phyloP scores from a whole-genome alignment of 2,797 vertebrate genomes.

The Poeciliopsis presidionis region DNA sequence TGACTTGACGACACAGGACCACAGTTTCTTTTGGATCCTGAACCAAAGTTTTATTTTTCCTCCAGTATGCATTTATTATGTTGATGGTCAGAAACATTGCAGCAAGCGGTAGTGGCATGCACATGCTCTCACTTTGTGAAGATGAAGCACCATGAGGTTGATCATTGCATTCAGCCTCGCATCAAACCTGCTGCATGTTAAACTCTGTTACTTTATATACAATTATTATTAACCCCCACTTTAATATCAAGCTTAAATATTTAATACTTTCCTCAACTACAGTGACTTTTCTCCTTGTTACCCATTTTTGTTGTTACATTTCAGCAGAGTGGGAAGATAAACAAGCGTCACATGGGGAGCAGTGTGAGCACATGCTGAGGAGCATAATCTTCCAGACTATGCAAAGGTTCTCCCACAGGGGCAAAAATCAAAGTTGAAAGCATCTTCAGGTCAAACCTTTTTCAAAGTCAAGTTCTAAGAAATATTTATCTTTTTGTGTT shows the following conservation, averaged over 20 bases:
- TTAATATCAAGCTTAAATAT: constrained; percentile 22
- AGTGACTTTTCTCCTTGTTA: background rate
- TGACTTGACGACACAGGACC: constrained; percentile 66
- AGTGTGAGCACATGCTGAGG: constrained; percentile 43
- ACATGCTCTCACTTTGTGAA: constrained; percentile 21
- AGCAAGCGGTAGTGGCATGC: constrained; percentile 46
- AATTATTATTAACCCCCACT: constrained; percentile 9
- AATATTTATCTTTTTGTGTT: background rate
- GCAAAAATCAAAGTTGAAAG: background rate
- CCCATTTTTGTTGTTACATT: constrained; percentile 15
- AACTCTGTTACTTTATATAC: constrained; percentile 20
- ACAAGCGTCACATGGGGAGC: constrained; percentile 65
- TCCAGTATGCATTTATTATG: constrained; percentile 71
- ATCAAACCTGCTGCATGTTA: constrained; percentile 32
- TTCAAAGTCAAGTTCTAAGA: background rate
- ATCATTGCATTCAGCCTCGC: constrained; percentile 10
- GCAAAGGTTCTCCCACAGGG: background rate
- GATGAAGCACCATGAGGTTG: background rate
- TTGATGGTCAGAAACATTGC: constrained; percentile 58
- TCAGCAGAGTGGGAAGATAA: constrained; percentile 39
- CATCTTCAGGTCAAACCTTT: background rate
- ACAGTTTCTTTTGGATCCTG: constrained; percentile 20
- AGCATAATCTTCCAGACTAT: constrained; percentile 36
- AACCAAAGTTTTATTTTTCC: constrained; percentile 16
- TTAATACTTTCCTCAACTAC: constrained; percentile 12